These are phyloP conservation scores for Pogonus chalceus DNA, from an alignment of 1,140 invertebrate species.

Conservation along the genomic window DNA sequence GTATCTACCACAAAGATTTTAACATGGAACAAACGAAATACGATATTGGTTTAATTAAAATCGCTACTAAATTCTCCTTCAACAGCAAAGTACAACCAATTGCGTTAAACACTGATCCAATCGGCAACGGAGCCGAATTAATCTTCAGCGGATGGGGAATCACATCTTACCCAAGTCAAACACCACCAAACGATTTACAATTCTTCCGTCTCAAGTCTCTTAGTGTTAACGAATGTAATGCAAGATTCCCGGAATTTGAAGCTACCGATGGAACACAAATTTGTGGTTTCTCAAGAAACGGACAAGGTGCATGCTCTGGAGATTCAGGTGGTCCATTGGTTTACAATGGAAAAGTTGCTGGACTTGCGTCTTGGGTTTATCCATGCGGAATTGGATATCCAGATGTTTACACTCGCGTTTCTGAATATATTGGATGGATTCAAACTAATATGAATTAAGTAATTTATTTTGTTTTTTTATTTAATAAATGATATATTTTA, in stretches of 20 bases:
- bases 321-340: conserved; percentile 36
- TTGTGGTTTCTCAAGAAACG: background rate
- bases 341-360: conserved; percentile 29
- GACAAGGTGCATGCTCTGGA: conserved; percentile 16
- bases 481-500: too few species aligned
- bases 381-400: conserved; percentile 47
- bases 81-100: background rate
- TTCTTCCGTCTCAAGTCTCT: background rate
- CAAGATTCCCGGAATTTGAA: background rate
- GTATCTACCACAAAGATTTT: too few species aligned
- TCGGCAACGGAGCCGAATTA: background rate
- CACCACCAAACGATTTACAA: background rate
- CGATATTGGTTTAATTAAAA: too few species aligned
- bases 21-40: too few species aligned
- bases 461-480: too few species aligned
- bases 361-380: conserved; percentile 47
- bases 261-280: background rate
- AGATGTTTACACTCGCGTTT: conserved; percentile 46
- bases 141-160: background rate
- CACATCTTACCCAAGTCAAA: background rate
- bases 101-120: background rate
- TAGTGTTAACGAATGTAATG: background rate
- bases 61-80: background rate
- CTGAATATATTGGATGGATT: conserved; percentile 38
- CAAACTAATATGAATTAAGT: too few species aligned